phyloP scores from a whole-genome alignment of 2,113 vertebrate genomes.

The Thamnophis sirtalis region DNA sequence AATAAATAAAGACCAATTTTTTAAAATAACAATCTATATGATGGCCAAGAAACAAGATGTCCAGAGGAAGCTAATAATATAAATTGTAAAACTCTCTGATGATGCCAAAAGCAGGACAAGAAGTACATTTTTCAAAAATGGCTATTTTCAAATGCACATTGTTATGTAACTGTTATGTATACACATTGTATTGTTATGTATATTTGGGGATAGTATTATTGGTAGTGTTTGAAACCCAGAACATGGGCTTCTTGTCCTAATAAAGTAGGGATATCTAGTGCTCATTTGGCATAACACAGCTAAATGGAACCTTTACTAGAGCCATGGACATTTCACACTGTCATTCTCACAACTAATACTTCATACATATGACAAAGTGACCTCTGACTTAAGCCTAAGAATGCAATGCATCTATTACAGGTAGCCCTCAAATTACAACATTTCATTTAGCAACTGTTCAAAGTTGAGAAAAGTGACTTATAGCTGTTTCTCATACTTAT shows the following conservation, averaged over 20 bases:
- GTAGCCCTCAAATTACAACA: too few species aligned
- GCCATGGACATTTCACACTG: background rate
- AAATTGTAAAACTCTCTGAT: background rate
- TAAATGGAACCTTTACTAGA: background rate
- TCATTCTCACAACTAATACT: background rate
- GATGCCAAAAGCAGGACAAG: background rate
- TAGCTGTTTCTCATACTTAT: too few species aligned
- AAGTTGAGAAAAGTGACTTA: too few species aligned
- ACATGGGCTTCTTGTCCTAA: background rate
- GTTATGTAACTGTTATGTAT: background rate
- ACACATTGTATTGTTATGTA: too few species aligned
- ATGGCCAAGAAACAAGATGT: background rate
- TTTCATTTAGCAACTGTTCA: too few species aligned
- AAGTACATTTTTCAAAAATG: background rate
- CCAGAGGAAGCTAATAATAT: background rate
- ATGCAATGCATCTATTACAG: background rate
- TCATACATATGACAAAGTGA: too few species aligned
- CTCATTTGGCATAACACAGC: background rate
- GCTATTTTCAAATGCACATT: background rate
- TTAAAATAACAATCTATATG: background rate
- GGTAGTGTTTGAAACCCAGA: background rate
- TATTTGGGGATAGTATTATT: background rate
- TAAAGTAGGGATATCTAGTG: background rate
- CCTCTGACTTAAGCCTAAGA: background rate
- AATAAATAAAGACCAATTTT: background rate